A percentile compares a stretch with the other conserved stretches of the same genome.
These are phyloP conservation scores for Acromyrmex heyeri DNA, from an alignment of 1,140 invertebrate genomes.

Conservation along the genomic window DNA sequence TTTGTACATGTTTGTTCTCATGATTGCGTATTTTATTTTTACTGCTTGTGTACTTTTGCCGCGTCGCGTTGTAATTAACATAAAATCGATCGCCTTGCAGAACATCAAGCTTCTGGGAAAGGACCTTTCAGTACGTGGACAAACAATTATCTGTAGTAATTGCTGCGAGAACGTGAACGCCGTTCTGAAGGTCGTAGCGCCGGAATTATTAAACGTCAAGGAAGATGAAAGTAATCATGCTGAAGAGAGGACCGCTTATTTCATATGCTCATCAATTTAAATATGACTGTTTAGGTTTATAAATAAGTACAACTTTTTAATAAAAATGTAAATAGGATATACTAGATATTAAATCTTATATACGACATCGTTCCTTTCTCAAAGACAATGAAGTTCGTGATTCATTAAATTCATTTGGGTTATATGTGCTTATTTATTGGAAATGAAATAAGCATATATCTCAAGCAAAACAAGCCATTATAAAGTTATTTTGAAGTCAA, in stretches of 20 bases:
- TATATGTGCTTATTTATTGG: not conserved
- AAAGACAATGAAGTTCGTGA: not conserved
- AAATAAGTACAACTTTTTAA: not conserved
- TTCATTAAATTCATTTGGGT: not conserved
- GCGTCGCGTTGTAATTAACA: slow-evolving; percentile 23
- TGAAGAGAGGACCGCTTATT: not conserved
- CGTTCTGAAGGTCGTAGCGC: slow-evolving; percentile 69
- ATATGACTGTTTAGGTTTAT: not conserved
- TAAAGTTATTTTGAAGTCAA: not conserved
- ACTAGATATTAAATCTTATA: not conserved
- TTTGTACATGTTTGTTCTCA: not conserved
- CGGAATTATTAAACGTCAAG: slow-evolving; percentile 65
- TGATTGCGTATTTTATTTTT: not conserved
- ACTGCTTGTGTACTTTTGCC: not conserved
- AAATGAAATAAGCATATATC: not conserved
- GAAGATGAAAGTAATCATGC: not conserved
- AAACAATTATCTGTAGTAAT: slow-evolving; percentile 74
- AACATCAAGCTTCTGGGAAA: slow-evolving; percentile 77
- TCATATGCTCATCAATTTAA: not conserved
- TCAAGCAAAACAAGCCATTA: too few species aligned
- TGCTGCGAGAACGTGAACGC: slow-evolving; percentile 60
- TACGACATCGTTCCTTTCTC: not conserved
- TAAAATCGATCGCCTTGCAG: slow-evolving; percentile 64
- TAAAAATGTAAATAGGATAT: not conserved
- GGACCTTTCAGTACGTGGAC: slow-evolving; percentile 72